phyloP scores from a whole-genome alignment of 92 coral and sea anemone genomes.

The Epizoanthus illoricatus region DNA sequence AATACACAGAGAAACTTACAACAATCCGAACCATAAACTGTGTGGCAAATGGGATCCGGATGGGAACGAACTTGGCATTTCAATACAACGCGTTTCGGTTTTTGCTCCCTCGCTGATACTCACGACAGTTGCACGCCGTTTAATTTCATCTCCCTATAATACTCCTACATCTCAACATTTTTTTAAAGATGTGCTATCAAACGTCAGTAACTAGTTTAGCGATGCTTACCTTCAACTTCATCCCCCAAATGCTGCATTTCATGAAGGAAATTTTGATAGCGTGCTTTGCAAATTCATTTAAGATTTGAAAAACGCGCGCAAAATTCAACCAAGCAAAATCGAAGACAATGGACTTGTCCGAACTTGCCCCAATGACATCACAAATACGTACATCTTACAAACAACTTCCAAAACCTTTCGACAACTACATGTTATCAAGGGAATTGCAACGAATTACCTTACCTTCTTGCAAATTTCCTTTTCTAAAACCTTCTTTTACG shows the following conservation, averaged over 20 bases:
- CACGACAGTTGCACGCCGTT: no score
- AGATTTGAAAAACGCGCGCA: constrained; percentile 89
- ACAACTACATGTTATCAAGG: neutral
- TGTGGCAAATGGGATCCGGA: no score
- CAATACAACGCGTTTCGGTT: constrained; percentile 33
- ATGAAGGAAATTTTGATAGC: neutral
- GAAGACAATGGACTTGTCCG: constrained; percentile 42
- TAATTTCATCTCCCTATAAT: no score
- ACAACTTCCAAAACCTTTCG: neutral
- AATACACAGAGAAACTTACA: neutral
- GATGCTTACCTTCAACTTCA: neutral
- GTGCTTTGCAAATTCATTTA: constrained; percentile 32
- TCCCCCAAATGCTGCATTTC: neutral
- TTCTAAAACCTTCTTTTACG: neutral
- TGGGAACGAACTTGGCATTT: neutral
- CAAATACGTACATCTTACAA: neutral
- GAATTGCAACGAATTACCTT: constrained; percentile 15
- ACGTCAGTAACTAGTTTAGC: neutral
- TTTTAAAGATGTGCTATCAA: neutral
- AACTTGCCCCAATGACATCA: constrained; percentile 80
- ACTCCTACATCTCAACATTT: no score
- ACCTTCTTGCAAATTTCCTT: constrained; percentile 49
- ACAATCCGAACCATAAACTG: neutral
- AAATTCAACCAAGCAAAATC: constrained; percentile 51
- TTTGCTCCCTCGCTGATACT: neutral